Evolutionary conservation across 2,113 vertebrate species (phyloP).

Genomic region (Sciurus niger): DNA sequence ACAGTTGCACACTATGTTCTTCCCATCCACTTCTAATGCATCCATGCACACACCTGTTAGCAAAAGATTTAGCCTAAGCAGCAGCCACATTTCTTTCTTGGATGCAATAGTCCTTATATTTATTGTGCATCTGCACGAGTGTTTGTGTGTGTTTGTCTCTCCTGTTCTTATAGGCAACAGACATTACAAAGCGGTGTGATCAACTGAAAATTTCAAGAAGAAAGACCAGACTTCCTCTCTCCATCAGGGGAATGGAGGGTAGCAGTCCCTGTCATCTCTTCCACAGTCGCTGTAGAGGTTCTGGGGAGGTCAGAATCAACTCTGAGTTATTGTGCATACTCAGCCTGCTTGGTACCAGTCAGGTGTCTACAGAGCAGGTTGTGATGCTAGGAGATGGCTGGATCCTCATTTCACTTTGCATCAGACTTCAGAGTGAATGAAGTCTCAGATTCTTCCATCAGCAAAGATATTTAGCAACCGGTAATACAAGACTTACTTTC

Average conservation of each 20-base stretch:
- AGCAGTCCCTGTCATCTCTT: not conserved
- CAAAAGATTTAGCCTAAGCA: not conserved
- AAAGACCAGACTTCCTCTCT: not conserved
- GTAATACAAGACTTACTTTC: not conserved
- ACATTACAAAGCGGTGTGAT: not conserved
- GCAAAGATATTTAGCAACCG: not conserved
- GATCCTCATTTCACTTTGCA: fast-evolving
- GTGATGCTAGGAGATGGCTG: fast-evolving
- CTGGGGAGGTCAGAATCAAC: fast-evolving
- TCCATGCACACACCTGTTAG: fast-evolving
- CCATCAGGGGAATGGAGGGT: not conserved
- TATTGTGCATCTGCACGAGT: not conserved
- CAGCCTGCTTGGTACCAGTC: too few relatives aligned
- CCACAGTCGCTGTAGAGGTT: not conserved
- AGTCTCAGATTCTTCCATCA: not conserved
- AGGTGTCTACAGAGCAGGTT: not conserved
- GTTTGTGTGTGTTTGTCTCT: not conserved
- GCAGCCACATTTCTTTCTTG: not conserved
- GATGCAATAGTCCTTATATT: not conserved
- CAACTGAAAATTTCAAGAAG: not conserved
- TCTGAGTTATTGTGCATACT: too few relatives aligned
- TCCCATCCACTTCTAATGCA: not conserved
- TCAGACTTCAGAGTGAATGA: not conserved
- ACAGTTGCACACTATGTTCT: not conserved
- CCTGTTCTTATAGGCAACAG: not conserved